A percentile compares a stretch with the other conserved stretches of the same genome.
Evolutionary conservation across 2,888 invertebrate species (phyloP).

Genomic region (Alloscopus bannaensis): DNA sequence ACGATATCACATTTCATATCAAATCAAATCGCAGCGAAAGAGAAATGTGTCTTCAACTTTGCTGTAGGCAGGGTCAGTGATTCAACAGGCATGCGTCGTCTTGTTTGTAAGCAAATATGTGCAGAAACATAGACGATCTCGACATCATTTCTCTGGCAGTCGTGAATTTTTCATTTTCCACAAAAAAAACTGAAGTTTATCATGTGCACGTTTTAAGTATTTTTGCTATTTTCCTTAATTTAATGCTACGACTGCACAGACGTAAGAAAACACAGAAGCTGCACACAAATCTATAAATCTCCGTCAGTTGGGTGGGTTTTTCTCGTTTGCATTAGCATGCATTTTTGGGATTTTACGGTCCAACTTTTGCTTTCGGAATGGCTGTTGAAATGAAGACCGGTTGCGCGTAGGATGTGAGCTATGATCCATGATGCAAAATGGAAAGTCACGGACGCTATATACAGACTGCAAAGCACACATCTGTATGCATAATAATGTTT

Average conservation of each 20-base stretch:
- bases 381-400: slow-evolving; percentile 10
- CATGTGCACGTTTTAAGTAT: too few species aligned
- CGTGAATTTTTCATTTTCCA: slow-evolving; percentile 5
- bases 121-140: too few species aligned
- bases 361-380: slow-evolving; percentile 52
- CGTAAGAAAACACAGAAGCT: not conserved
- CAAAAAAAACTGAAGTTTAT: not conserved
- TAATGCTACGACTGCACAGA: not conserved
- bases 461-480: slow-evolving; percentile 35
- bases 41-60: slow-evolving; percentile 27
- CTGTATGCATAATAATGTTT: slow-evolving; percentile 17
- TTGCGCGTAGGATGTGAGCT: slow-evolving; percentile 52
- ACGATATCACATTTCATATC: slow-evolving; percentile 23
- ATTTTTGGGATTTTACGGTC: slow-evolving; percentile 53
- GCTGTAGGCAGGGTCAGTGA: slow-evolving; percentile 62
- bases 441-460: slow-evolving; percentile 41
- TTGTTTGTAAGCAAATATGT: too few species aligned
- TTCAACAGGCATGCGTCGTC: slow-evolving; percentile 19
- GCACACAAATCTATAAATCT: slow-evolving; percentile 34
- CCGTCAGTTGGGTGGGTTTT: slow-evolving; percentile 30
- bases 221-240: not conserved
- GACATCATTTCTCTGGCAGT: not conserved
- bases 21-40: slow-evolving; percentile 27
- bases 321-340: slow-evolving; percentile 54
- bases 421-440: slow-evolving; percentile 47